Percentiles rank a stretch among this genome's conserved stretches.
phyloP scores from a whole-genome alignment of 2,113 vertebrate genomes.

The Sisor rabdophorus region DNA sequence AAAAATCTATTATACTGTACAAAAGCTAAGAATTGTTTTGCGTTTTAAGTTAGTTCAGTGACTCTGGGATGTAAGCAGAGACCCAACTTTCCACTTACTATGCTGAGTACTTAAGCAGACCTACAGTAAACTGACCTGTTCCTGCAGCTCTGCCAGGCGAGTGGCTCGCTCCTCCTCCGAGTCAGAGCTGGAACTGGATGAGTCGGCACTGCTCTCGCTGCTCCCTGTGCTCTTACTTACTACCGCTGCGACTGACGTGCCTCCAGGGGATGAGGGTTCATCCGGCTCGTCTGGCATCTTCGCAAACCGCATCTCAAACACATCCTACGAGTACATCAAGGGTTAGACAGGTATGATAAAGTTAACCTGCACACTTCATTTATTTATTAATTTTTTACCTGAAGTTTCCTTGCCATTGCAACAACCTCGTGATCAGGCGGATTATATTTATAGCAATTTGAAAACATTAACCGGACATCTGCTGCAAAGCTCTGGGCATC shows the following conservation, averaged over 20 bases:
- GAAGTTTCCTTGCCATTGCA: constrained; percentile 96
- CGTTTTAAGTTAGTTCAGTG: neutral
- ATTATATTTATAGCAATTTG: constrained; percentile 99
- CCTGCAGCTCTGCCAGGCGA: constrained; percentile 92
- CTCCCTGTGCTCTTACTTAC: constrained; percentile 90
- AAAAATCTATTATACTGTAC: too few species aligned
- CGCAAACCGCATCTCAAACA: constrained; percentile 98
- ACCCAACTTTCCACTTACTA: neutral
- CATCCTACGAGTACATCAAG: constrained; percentile 72
- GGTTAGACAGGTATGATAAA: neutral
- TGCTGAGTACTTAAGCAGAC: constrained; percentile 29
- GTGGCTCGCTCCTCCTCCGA: constrained; percentile 97
- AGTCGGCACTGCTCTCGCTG: constrained; percentile 90
- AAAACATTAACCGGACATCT: constrained; percentile 98
- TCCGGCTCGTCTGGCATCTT: constrained; percentile 95
- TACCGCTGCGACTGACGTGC: constrained; percentile 70
- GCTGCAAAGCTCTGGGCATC: constrained; percentile 95
- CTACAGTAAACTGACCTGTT: constrained; percentile 82
- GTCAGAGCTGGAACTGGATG: constrained; percentile 88
- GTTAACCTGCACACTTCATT: neutral
- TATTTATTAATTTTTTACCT: constrained; percentile 68
- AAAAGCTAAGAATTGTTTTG: too few species aligned
- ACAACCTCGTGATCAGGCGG: constrained; percentile 97
- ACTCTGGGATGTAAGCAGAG: neutral
- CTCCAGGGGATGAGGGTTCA: constrained; percentile 71